Evolutionary conservation across 2,888 invertebrate genomes (phyloP).

Genomic region (Lithophane socia): DNA sequence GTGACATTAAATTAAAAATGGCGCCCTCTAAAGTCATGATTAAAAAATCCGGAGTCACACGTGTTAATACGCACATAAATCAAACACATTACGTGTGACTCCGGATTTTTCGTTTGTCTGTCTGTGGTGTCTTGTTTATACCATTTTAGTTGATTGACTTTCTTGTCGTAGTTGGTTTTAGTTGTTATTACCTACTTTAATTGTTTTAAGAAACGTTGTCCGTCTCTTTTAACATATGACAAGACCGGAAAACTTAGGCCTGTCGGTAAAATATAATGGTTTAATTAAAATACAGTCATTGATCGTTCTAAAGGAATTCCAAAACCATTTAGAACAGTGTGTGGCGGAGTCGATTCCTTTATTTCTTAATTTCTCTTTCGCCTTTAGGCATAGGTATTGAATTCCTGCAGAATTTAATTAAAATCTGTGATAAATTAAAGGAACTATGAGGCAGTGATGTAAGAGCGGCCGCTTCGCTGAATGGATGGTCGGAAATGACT

Average conservation of each 20-base stretch:
- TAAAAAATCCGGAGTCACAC: too few relatives aligned
- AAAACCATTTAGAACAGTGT: conserved; percentile 26
- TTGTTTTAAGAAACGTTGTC: too few relatives aligned
- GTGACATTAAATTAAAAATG: too few relatives aligned
- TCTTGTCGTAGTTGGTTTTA: too few relatives aligned
- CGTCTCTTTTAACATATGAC: not conserved
- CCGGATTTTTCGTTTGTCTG: too few relatives aligned
- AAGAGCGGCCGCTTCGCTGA: conserved; percentile 30
- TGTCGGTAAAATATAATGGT: not conserved
- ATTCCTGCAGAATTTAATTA: conserved; percentile 55
- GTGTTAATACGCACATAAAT: too few relatives aligned
- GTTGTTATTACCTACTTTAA: too few relatives aligned
- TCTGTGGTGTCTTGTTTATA: too few relatives aligned
- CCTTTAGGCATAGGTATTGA: conserved; percentile 47
- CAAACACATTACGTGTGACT: too few relatives aligned
- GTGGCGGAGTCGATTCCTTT: conserved; percentile 13
- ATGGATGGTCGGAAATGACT: conserved; percentile 34
- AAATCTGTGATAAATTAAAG: conserved; percentile 55
- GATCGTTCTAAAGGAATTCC: conserved; percentile 17
- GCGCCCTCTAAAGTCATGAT: too few relatives aligned
- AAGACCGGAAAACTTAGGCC: not conserved
- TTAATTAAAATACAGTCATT: conserved; percentile 17
- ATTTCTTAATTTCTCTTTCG: conserved; percentile 41
- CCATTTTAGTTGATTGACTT: too few relatives aligned
- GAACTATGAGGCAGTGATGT: conserved; percentile 53